A percentile compares a stretch with the other conserved stretches of the same genome.
These are phyloP conservation scores for Atta texana DNA, from an alignment of 1,140 invertebrate species.

Conservation along the genomic window DNA sequence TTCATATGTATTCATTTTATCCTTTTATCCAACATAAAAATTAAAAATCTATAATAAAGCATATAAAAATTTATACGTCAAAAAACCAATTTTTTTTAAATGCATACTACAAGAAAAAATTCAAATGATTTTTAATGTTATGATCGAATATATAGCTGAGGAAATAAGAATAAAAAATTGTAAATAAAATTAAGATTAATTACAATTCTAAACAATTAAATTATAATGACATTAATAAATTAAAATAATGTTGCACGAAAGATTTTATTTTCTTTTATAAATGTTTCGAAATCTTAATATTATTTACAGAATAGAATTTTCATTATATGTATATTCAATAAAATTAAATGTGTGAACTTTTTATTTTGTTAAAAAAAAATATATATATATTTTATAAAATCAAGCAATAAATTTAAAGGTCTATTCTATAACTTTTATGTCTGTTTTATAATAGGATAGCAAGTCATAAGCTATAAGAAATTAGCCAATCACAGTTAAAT, in stretches of 20 bases:
- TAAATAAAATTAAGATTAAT: neutral
- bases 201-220: neutral
- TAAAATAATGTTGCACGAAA: neutral
- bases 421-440: too few species aligned
- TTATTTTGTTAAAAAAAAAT: neutral
- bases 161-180: neutral
- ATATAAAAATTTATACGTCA: neutral
- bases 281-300: neutral
- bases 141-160: neutral
- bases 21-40: neutral
- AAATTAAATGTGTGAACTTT: neutral
- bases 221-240: neutral
- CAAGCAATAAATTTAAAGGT: too few species aligned
- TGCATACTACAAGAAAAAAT: neutral
- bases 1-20: neutral
- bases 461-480: too few species aligned
- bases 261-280: slow-evolving; percentile 2
- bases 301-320: neutral
- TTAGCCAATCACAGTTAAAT: too few species aligned
- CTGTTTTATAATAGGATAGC: too few species aligned
- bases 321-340: neutral
- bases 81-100: neutral
- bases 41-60: neutral
- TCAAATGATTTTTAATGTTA: neutral
- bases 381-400: neutral